Percentiles rank a stretch among this genome's conserved stretches.
Evolutionary conservation across 2,113 vertebrate species (phyloP).

Genomic region (Sander lucioperca): DNA sequence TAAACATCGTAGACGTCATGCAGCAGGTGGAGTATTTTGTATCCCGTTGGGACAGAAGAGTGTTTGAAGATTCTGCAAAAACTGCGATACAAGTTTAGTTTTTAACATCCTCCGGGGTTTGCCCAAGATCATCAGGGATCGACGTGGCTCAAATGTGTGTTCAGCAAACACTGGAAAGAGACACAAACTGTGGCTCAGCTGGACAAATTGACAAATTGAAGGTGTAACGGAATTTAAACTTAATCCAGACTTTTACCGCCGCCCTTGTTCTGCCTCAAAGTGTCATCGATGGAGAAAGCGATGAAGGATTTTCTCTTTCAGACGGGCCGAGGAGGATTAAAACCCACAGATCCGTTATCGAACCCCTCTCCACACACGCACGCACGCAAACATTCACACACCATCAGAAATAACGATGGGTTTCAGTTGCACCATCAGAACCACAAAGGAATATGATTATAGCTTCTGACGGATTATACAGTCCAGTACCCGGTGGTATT

Average conservation of each 20-base stretch:
- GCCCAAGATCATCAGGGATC: too few relatives aligned
- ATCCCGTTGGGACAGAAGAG: constrained; percentile 20
- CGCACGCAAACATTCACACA: not conserved
- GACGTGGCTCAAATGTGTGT: too few relatives aligned
- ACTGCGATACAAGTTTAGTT: too few relatives aligned
- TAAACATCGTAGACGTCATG: not conserved
- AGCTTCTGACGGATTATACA: constrained; percentile 89
- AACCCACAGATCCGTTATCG: not conserved
- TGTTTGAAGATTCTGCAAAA: not conserved
- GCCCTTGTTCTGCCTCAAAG: not conserved
- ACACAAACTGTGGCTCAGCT: too few relatives aligned
- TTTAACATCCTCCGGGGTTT: not conserved
- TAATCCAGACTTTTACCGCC: not conserved
- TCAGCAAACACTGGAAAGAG: too few relatives aligned
- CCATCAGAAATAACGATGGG: constrained; percentile 22
- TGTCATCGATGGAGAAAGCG: not conserved
- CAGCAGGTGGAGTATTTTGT: not conserved
- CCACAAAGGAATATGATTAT: constrained; percentile 89
- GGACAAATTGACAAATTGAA: too few relatives aligned
- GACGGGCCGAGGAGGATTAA: not conserved
- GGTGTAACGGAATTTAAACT: not conserved
- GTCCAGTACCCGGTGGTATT: constrained; percentile 94
- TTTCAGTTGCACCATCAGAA: constrained; percentile 73
- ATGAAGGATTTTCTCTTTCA: constrained; percentile 13
- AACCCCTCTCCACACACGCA: constrained; percentile 14